Conservation (phyloP, 2,888 invertebrate species). For the Metallyticus violacea region DNA sequence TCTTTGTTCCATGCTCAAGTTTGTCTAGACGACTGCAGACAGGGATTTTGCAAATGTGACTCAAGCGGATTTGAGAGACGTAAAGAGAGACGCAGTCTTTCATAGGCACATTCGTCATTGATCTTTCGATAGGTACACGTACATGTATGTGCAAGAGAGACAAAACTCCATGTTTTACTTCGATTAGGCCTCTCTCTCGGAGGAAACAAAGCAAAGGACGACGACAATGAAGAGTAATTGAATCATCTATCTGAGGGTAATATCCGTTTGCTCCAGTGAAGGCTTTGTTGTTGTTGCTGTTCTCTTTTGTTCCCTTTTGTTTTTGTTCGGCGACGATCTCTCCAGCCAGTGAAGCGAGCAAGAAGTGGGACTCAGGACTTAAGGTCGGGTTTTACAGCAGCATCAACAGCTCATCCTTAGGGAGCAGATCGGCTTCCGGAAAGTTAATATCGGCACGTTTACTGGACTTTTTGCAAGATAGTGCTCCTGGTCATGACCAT, state of each 20-base stretch:
- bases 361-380: background rate
- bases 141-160: background rate
- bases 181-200: background rate
- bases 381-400: background rate
- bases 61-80: too few species aligned
- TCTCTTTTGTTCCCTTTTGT: background rate
- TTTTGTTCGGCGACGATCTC: background rate
- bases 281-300: background rate
- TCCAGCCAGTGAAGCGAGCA: background rate
- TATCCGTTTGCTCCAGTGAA: background rate
- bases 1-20: too few species aligned
- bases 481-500: too few species aligned
- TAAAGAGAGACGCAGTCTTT: too few species aligned
- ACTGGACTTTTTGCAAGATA: too few species aligned
- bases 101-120: background rate
- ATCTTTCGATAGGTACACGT: background rate
- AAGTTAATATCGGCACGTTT: background rate
- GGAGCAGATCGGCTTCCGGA: background rate
- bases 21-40: too few species aligned
- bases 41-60: too few species aligned
- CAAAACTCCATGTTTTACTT: background rate
- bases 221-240: slow-evolving; percentile 21
- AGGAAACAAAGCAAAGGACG: background rate
- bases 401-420: background rate
- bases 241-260: slow-evolving; percentile 20